phyloP scores from a whole-genome alignment of 2,113 vertebrate genomes.

The Cathartes aura region DNA sequence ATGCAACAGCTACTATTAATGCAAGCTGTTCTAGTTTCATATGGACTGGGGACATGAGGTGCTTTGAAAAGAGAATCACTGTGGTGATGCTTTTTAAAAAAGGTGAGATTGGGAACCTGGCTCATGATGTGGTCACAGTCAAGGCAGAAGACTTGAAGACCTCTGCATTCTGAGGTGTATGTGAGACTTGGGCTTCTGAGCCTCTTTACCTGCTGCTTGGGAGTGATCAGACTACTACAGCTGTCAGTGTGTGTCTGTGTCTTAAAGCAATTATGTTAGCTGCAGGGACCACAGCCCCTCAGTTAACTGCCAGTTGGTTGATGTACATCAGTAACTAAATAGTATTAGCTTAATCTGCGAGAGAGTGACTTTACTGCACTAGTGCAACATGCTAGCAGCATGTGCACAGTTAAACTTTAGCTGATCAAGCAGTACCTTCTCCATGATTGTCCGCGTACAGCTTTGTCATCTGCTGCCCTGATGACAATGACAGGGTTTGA shows the following conservation, averaged over 20 bases:
- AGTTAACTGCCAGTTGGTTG: background rate
- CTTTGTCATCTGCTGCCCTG: background rate
- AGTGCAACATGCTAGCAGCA: background rate
- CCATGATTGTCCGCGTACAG: accelerated
- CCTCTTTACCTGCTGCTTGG: background rate
- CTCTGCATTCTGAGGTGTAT: background rate
- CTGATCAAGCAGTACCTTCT: background rate
- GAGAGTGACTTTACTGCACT: background rate
- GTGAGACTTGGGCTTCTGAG: background rate
- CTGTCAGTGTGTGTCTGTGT: no score
- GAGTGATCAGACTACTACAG: background rate
- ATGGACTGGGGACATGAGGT: background rate
- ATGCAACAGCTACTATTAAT: background rate
- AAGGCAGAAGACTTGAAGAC: background rate
- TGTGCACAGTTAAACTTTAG: accelerated
- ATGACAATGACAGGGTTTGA: background rate
- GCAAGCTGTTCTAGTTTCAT: background rate
- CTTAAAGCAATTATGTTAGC: background rate
- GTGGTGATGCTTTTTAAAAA: background rate
- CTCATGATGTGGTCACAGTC: accelerated
- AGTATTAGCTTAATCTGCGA: background rate
- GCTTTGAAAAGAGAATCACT: background rate
- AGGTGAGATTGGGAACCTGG: background rate
- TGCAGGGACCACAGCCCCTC: background rate
- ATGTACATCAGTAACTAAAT: no score